phyloP scores from a whole-genome alignment of 2,797 vertebrate genomes.

The Enteromius viviparus region DNA sequence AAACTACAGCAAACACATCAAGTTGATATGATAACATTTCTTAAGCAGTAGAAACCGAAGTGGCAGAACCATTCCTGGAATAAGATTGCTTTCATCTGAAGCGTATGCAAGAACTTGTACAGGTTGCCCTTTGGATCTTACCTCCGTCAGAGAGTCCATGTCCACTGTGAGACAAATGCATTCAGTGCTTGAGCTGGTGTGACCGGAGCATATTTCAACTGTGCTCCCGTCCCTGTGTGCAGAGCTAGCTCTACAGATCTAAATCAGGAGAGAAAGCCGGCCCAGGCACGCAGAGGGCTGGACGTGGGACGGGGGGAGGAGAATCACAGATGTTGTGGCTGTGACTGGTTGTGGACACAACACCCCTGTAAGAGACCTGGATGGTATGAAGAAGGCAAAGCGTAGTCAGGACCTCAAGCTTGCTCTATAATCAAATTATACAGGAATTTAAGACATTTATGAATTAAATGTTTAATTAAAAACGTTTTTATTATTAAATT shows the following conservation, averaged over 20 bases:
- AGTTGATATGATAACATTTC: neutral
- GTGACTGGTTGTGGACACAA: constrained; percentile 51
- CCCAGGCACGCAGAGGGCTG: constrained; percentile 56
- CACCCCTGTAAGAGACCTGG: constrained; percentile 10
- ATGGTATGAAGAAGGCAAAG: neutral
- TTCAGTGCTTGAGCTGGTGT: constrained; percentile 20
- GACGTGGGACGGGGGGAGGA: constrained; percentile 37
- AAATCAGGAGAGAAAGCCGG: constrained; percentile 74
- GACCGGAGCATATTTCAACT: constrained; percentile 61
- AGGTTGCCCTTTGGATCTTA: constrained; percentile 59
- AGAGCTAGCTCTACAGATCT: constrained; percentile 62
- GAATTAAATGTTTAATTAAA: neutral
- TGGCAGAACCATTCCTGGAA: constrained; percentile 25
- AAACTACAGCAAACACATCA: neutral
- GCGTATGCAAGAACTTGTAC: neutral
- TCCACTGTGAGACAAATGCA: neutral
- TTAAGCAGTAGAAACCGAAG: neutral
- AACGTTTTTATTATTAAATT: no score
- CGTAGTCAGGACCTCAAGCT: neutral
- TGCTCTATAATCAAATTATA: neutral
- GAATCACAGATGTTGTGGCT: constrained; percentile 40
- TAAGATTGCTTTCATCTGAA: neutral
- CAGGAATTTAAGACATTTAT: neutral
- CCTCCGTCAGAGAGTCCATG: constrained; percentile 76
- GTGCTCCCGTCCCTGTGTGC: constrained; percentile 35